Evolutionary conservation across 2,888 invertebrate species (phyloP).

Genomic region (Steinernema hermaphroditum): DNA sequence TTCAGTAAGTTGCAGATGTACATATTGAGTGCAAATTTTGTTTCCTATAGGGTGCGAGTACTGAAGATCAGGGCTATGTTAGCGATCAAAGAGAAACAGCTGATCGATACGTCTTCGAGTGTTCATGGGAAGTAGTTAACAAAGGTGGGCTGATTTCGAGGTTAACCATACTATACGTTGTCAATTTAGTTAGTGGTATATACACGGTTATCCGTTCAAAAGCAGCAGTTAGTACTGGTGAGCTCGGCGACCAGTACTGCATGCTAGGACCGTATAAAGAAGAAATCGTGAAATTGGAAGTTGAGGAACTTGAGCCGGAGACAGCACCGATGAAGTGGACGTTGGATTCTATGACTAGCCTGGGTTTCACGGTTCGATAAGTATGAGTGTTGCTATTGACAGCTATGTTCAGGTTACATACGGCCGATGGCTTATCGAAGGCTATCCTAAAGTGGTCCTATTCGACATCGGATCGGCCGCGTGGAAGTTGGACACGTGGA

Average conservation of each 20-base stretch:
- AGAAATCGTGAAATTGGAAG: slow-evolving; percentile 86
- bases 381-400: background rate
- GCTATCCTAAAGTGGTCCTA: slow-evolving; percentile 95
- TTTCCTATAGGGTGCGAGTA: background rate
- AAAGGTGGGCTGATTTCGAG: slow-evolving; percentile 76
- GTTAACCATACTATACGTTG: too few species aligned
- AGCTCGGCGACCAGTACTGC: slow-evolving; percentile 96
- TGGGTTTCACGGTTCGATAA: slow-evolving; percentile 78
- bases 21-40: too few species aligned
- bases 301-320: slow-evolving; percentile 86
- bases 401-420: slow-evolving; percentile 76
- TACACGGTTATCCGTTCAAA: slow-evolving; percentile 98
- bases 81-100: slow-evolving; percentile 85
- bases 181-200: slow-evolving; percentile 98
- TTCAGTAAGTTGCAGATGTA: slow-evolving; percentile 7
- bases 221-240: slow-evolving; percentile 91
- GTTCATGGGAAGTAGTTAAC: slow-evolving; percentile 98
- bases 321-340: slow-evolving; percentile 76
- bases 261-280: slow-evolving; percentile 93
- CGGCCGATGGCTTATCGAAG: slow-evolving; percentile 98
- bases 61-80: slow-evolving; percentile 14
- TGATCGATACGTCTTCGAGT: slow-evolving; percentile 94
- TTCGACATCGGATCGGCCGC: slow-evolving; percentile 96
- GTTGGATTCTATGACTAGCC: slow-evolving; percentile 74
- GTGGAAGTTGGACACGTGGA: slow-evolving; percentile 92